Percentiles rank a stretch among this genome's conserved stretches.
phyloP scores from a whole-genome alignment of 1,140 invertebrate species.

The Drosophila sproati region DNA sequence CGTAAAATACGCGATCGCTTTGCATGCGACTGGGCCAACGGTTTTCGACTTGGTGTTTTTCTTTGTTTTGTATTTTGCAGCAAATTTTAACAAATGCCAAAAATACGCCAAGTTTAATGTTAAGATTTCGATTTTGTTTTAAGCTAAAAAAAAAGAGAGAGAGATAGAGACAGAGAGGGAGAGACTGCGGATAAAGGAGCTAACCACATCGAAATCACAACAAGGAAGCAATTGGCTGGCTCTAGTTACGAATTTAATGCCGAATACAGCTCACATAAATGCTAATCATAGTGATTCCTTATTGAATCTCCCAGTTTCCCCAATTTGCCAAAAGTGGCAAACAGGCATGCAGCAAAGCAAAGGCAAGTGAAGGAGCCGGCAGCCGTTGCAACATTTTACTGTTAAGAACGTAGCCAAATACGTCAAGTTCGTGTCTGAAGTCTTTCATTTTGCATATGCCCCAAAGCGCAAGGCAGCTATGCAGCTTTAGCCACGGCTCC shows the following conservation, averaged over 20 bases:
- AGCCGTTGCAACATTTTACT: conserved; percentile 56
- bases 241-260: conserved; percentile 42
- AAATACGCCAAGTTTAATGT: conserved; percentile 75
- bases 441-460: conserved; percentile 61
- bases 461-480: conserved; percentile 1
- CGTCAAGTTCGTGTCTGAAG: conserved; percentile 73
- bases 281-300: conserved; percentile 80
- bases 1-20: conserved; percentile 39
- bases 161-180: conserved; percentile 1
- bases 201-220: conserved; percentile 22
- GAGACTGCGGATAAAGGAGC: too few species aligned
- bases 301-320: conserved; percentile 70
- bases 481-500: background rate
- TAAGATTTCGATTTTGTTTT: conserved; percentile 77
- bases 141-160: background rate
- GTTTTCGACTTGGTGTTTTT: conserved; percentile 16
- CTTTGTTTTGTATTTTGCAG: conserved; percentile 55
- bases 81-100: conserved; percentile 63
- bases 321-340: conserved; percentile 39
- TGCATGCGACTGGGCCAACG: conserved; percentile 51
- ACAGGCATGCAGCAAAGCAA: conserved; percentile 3
- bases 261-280: conserved; percentile 56
- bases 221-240: conserved; percentile 62
- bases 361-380: conserved; percentile 8
- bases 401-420: conserved; percentile 63